Evolutionary conservation across 2,888 invertebrate genomes (phyloP).

Genomic region (Sceliomorpha sp.): DNA sequence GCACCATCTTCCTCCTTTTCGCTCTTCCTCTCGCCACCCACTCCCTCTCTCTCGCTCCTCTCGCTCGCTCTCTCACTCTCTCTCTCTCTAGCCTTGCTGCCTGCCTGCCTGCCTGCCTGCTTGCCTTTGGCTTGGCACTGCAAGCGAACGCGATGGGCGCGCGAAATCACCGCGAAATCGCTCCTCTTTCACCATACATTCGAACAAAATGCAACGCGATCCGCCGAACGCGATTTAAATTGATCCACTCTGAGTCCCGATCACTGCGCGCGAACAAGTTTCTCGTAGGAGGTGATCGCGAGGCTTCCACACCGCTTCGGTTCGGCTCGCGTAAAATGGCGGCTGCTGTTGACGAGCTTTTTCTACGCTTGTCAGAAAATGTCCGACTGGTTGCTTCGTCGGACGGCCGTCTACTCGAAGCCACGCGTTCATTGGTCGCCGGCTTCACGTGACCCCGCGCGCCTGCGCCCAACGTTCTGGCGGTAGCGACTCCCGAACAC

Average conservation of each 20-base stretch:
- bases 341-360: constrained; percentile 95
- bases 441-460: constrained; percentile 81
- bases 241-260: constrained; percentile 61
- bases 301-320: constrained; percentile 72
- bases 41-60: constrained; percentile 58
- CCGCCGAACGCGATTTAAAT: constrained; percentile 53
- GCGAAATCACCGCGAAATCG: constrained; percentile 63
- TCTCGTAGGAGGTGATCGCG: constrained; percentile 67
- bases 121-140: constrained; percentile 25
- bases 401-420: constrained; percentile 64
- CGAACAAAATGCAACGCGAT: constrained; percentile 63
- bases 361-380: constrained; percentile 96
- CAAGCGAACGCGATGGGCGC: constrained; percentile 58
- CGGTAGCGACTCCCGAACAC: constrained; percentile 76
- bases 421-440: constrained; percentile 77
- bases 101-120: constrained; percentile 30
- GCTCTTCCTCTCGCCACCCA: too few relatives aligned
- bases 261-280: constrained; percentile 67
- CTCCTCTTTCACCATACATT: constrained; percentile 38
- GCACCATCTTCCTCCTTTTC: too few relatives aligned
- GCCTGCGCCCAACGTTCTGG: neutral
- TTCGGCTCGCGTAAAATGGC: constrained; percentile 91
- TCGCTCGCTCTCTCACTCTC: constrained; percentile 56
- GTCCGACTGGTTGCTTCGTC: constrained; percentile 81
- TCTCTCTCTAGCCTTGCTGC: constrained; percentile 50